Percentiles rank a stretch among this genome's conserved stretches.
Conservation (phyloP, 2,113 vertebrate genomes). For the Pogona vitticeps region DNA sequence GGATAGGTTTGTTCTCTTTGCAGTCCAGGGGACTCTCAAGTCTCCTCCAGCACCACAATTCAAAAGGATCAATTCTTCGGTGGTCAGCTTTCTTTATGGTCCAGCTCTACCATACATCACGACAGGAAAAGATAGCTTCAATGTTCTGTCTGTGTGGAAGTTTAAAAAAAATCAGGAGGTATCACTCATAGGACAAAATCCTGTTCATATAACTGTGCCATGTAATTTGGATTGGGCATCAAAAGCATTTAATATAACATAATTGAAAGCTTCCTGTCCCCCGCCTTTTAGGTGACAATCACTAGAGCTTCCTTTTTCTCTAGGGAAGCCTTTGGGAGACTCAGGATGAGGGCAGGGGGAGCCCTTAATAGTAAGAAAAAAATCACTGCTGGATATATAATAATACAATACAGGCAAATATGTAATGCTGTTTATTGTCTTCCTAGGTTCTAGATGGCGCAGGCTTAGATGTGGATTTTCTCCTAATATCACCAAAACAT, state of each 20-base stretch:
- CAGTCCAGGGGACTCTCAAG: no score
- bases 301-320: neutral
- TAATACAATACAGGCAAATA: neutral
- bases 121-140: neutral
- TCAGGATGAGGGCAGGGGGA: neutral
- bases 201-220: neutral
- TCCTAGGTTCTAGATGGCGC: conserved; percentile 92
- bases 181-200: no score
- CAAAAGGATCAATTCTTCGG: no score
- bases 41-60: no score
- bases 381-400: neutral
- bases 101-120: no score
- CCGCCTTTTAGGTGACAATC: no score
- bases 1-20: no score
- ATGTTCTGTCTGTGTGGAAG: neutral
- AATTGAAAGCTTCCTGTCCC: no score
- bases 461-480: conserved; percentile 93
- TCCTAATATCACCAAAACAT: conserved; percentile 86
- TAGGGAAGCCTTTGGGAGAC: neutral
- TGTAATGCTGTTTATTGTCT: conserved; percentile 26
- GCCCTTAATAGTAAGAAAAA: no score
- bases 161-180: neutral
- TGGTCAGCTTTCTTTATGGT: no score
- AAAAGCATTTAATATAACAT: no score
- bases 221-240: no score